Conservation (phyloP, 2,888 invertebrate genomes). For the Diaperis boleti region DNA sequence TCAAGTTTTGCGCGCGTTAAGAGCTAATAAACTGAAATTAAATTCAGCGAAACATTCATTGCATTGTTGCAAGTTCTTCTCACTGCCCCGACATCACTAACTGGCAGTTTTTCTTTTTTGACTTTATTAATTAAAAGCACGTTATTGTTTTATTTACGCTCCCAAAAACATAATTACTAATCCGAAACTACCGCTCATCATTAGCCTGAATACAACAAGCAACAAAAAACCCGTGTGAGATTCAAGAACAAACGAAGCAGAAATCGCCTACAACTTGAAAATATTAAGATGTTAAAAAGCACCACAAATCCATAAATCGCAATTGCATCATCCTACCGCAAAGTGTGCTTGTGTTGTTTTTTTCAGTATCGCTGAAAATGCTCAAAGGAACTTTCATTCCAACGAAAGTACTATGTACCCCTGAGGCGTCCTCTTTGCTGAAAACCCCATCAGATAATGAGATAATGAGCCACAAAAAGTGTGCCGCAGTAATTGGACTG, state of each 20-base stretch:
- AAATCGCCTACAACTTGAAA: not conserved
- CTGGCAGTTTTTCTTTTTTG: not conserved
- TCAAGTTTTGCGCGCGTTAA: not conserved
- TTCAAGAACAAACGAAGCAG: not conserved
- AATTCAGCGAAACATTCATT: not conserved
- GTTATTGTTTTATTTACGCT: too few species aligned
- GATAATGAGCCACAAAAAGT: constrained; percentile 13
- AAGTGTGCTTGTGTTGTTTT: not conserved
- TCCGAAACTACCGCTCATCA: not conserved
- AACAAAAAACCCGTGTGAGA: not conserved
- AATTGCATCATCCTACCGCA: not conserved
- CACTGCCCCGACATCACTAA: not conserved
- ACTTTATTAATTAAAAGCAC: not conserved
- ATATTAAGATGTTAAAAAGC: too few species aligned
- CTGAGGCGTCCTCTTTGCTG: not conserved
- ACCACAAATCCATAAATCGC: too few species aligned
- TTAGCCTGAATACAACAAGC: not conserved
- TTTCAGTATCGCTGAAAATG: not conserved
- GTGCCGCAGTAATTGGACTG: constrained; percentile 24
- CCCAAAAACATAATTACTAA: too few species aligned
- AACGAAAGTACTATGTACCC: constrained; percentile 18
- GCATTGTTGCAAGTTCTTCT: not conserved
- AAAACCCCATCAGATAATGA: constrained; percentile 26
- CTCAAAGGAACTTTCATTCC: constrained; percentile 12
- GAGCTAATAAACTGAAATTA: not conserved